Base-by-base conservation (phyloP, 2,888 invertebrate species). In the Heliconius cydno region DNA sequence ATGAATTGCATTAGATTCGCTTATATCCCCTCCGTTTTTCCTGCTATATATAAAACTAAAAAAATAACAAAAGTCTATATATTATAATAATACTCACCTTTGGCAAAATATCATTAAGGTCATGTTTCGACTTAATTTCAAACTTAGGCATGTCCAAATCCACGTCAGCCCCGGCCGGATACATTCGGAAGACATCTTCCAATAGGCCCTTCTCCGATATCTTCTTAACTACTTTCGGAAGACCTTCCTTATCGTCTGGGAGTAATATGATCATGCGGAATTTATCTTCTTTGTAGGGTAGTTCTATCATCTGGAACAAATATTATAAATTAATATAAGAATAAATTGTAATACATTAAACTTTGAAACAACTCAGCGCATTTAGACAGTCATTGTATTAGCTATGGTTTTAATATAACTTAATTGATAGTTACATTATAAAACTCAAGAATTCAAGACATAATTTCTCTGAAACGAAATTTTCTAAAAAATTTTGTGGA, bases 261-360 rank as follows among this genome's bases (percentile, higher is more conserved):
- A 91, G 86, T 4, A 90, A 86, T 1, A 91, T 81, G 9, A 91
- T 86, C 90, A 91, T 91, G 19, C 91, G 91, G 87, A 91, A 91
- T 6, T 87, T 87, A 0, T 3, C 41, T 77, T 91, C 90, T 83
- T 90, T 86, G 85, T 91, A 91, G 0, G 92, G 91, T 13, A 91
- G 85, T 80, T 91, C 91, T 22, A 91, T 77, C 86, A 91, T 76
- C 91, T 91, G 85, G 13, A 79, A 81, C 25, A 19, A 68, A 22
- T n/a, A n/a, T 52, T 52, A 52, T 30, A 65, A 13, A 9, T 25
- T 0, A 7, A 63, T 25, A 65, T 65, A 30, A 65, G 65, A 60
- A 30, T 3, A 30, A 30, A 30, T 30, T 30, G 30, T 30, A 13
- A 13, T 46, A 13, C 13, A 13, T 41, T 41, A 4, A 41, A 41